A percentile compares a stretch with the other conserved stretches of the same genome.
Evolutionary conservation across 2,113 vertebrate species (phyloP).

Genomic region (Castor canadensis): DNA sequence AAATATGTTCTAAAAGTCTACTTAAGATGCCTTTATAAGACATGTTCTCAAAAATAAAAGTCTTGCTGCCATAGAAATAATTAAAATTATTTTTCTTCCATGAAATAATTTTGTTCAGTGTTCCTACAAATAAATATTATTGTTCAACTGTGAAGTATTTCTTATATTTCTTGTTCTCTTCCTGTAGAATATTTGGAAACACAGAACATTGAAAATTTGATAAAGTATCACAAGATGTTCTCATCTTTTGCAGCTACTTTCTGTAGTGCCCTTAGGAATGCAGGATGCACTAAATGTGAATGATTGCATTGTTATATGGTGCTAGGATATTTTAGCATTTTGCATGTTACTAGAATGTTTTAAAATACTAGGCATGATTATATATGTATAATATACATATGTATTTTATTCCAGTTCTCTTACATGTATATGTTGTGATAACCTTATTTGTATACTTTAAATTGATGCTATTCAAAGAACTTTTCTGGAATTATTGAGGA

Average conservation of each 20-base stretch:
- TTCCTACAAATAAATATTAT: background rate
- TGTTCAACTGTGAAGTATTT: background rate
- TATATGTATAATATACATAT: background rate
- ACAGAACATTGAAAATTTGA: background rate
- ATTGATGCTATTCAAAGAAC: background rate
- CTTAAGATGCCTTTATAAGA: background rate
- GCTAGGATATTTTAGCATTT: background rate
- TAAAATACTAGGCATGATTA: background rate
- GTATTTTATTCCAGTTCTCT: background rate
- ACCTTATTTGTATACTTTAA: background rate
- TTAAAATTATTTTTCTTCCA: constrained; percentile 26
- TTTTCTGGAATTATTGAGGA: constrained; percentile 15
- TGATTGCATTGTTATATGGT: background rate
- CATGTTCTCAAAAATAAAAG: constrained; percentile 30
- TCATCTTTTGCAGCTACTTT: background rate
- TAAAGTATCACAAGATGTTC: constrained; percentile 31
- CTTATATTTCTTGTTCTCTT: background rate
- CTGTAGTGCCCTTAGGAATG: constrained; percentile 26
- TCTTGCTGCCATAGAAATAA: constrained; percentile 10
- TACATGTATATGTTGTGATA: background rate
- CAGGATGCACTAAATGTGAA: background rate
- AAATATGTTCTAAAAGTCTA: constrained; percentile 5
- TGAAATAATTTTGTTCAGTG: background rate
- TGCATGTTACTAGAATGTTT: background rate
- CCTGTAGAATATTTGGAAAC: background rate